These are phyloP conservation scores for Nematopogon swammerdamellus DNA, from an alignment of 2,888 invertebrate species.

Conservation along the genomic window DNA sequence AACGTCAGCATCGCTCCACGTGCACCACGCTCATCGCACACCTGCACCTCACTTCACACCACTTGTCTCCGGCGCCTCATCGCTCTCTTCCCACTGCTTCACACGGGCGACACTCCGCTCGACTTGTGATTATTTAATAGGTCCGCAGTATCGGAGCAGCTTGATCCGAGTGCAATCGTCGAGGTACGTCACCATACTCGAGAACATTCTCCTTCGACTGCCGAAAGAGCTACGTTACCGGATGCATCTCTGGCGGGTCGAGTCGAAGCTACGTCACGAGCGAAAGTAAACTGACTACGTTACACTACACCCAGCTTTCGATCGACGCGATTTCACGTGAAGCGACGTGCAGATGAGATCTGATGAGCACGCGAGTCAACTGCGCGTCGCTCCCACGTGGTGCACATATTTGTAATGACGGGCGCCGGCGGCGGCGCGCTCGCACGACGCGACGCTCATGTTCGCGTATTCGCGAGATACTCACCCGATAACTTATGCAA, in stretches of 20 bases:
- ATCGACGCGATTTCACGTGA: too few species aligned
- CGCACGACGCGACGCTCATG: conserved; percentile 18
- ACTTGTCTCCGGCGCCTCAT: not conserved
- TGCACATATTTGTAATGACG: not conserved
- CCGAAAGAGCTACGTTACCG: too few species aligned
- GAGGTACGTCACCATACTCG: not conserved
- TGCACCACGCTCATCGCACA: conserved; percentile 22
- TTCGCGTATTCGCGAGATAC: too few species aligned
- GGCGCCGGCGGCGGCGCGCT: conserved; percentile 24
- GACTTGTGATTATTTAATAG: not conserved
- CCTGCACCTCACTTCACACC: conserved; percentile 29
- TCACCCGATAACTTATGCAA: too few species aligned
- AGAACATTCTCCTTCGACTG: not conserved
- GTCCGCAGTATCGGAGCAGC: not conserved
- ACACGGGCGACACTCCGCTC: not conserved
- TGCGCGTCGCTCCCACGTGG: too few species aligned
- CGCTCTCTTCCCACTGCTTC: not conserved
- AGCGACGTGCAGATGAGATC: too few species aligned
- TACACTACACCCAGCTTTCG: too few species aligned
- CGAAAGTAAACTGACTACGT: too few species aligned
- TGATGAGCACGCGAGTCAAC: too few species aligned
- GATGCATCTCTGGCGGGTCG: too few species aligned
- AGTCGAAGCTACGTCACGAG: too few species aligned
- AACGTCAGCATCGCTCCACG: conserved; percentile 52
- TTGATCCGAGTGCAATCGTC: not conserved